Percentiles rank a stretch among this genome's conserved stretches.
Conservation (phyloP, 2,888 invertebrate species). For the Chrysina gloriosa region DNA sequence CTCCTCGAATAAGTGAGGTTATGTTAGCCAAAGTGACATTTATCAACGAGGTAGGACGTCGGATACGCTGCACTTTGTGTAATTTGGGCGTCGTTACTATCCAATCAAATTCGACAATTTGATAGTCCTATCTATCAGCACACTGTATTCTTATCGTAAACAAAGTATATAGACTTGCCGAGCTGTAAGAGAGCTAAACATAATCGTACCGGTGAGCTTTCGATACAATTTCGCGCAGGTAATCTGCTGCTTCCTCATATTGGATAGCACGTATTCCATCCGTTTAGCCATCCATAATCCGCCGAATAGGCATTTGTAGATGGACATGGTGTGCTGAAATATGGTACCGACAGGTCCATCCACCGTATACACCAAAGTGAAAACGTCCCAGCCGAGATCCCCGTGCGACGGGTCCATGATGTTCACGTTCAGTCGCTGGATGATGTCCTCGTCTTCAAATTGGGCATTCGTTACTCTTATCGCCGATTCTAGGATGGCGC, state of each 20-base stretch:
- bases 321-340: slow-evolving; percentile 78
- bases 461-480: slow-evolving; percentile 94
- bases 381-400: slow-evolving; percentile 92
- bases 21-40: no score
- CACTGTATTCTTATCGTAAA: no score
- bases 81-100: no score
- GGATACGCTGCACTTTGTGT: no score
- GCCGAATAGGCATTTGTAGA: slow-evolving; percentile 86
- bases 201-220: slow-evolving; percentile 72
- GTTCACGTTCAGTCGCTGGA: slow-evolving; percentile 85
- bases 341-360: slow-evolving; percentile 91
- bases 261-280: slow-evolving; percentile 86
- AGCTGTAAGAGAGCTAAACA: no score
- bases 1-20: no score
- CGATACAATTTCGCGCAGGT: slow-evolving; percentile 78
- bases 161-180: no score
- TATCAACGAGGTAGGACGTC: no score
- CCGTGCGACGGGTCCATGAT: slow-evolving; percentile 67
- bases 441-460: slow-evolving; percentile 90
- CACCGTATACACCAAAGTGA: slow-evolving; percentile 86
- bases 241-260: slow-evolving; percentile 85
- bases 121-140: no score
- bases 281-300: slow-evolving; percentile 91
- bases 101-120: no score
- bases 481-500: slow-evolving; percentile 85